Evolutionary conservation across 2,888 invertebrate genomes (phyloP).

Genomic region (Hirtodrosophila trivittata): DNA sequence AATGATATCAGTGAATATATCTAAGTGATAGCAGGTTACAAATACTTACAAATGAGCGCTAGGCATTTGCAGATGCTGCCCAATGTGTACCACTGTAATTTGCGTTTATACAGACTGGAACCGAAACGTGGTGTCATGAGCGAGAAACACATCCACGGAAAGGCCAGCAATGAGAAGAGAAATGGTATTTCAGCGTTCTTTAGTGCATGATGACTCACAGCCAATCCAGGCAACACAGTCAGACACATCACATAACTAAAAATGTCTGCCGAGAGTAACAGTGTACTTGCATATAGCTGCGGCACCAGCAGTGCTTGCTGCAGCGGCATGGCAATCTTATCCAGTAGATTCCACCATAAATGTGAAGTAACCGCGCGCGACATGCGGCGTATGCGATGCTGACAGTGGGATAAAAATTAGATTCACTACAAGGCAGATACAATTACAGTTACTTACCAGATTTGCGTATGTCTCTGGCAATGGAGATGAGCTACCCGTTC

Average conservation of each 20-base stretch:
- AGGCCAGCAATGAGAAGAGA: slow-evolving; percentile 83
- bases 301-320: slow-evolving; percentile 81
- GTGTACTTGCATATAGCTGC: slow-evolving; percentile 82
- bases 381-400: slow-evolving; percentile 80
- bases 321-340: slow-evolving; percentile 80
- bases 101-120: slow-evolving; percentile 79
- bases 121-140: slow-evolving; percentile 84
- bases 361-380: slow-evolving; percentile 79
- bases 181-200: slow-evolving; percentile 84
- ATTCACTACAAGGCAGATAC: background rate
- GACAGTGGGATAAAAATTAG: background rate
- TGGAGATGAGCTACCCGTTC: slow-evolving; percentile 58
- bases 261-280: slow-evolving; percentile 81
- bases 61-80: slow-evolving; percentile 82
- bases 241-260: slow-evolving; percentile 84
- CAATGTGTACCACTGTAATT: slow-evolving; percentile 82
- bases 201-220: slow-evolving; percentile 82
- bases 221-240: slow-evolving; percentile 82
- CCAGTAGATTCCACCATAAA: slow-evolving; percentile 79
- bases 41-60: slow-evolving; percentile 81
- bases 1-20: background rate
- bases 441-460: slow-evolving; percentile 51
- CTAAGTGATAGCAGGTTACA: background rate
- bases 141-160: slow-evolving; percentile 84
- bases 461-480: slow-evolving; percentile 55